phyloP scores from a whole-genome alignment of 2,113 vertebrate genomes.

The Melanotaenia duboulayi region DNA sequence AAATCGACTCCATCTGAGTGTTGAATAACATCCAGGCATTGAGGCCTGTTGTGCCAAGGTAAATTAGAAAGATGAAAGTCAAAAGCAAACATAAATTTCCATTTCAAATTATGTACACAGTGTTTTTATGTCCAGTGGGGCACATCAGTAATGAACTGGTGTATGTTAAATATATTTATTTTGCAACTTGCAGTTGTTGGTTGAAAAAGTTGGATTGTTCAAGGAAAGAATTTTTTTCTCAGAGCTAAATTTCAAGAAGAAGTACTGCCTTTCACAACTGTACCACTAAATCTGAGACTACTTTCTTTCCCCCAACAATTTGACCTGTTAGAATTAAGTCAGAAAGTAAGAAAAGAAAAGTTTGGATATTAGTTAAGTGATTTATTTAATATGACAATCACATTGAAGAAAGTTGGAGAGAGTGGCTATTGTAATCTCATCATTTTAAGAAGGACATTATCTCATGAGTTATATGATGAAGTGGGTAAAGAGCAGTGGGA shows the following conservation, averaged over 20 bases:
- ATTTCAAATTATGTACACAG: conserved; percentile 45
- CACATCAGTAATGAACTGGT: conserved; percentile 30
- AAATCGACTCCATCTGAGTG: conserved; percentile 47
- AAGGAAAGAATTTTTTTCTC: conserved; percentile 15
- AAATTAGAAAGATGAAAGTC: conserved; percentile 56
- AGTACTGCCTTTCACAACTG: conserved; percentile 10
- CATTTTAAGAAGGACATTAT: not conserved
- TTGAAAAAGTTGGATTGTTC: conserved; percentile 3
- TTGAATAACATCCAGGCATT: conserved; percentile 47
- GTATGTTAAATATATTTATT: conserved; percentile 27
- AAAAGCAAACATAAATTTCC: conserved; percentile 46
- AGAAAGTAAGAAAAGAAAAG: not conserved
- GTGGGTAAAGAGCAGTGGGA: not conserved
- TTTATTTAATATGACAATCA: not conserved
- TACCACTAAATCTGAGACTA: not conserved
- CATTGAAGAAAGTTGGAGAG: too few species aligned
- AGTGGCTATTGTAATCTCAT: not conserved
- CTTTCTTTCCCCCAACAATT: conserved; percentile 1
- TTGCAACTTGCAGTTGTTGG: not conserved
- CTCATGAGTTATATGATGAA: not conserved
- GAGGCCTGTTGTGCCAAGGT: conserved; percentile 31
- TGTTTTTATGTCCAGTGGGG: conserved; percentile 23
- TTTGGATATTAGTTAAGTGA: not conserved
- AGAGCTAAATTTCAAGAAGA: not conserved
- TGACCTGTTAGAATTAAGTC: not conserved